A percentile compares a stretch with the other conserved stretches of the same genome.
Conservation (phyloP, 30 jellyfish, hydroid and myxozoan species). For the Pelagia noctiluca region DNA sequence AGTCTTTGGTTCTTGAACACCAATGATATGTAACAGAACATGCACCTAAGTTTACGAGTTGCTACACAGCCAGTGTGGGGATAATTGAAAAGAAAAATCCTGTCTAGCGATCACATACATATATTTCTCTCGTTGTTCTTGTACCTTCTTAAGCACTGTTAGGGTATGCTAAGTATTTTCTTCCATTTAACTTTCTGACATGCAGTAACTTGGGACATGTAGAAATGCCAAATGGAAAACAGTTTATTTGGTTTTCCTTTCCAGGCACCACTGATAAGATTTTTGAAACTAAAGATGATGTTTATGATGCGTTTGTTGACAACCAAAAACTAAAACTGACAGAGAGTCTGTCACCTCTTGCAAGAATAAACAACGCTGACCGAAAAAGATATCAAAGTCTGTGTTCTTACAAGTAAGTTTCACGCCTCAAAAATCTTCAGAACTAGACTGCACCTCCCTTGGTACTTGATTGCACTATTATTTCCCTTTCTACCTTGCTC, state of each 20-base stretch:
- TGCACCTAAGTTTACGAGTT: no score
- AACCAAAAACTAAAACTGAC: conserved; percentile 69
- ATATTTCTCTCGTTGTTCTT: no score
- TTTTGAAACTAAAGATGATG: conserved; percentile 69
- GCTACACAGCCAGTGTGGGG: no score
- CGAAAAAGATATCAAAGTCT: conserved; percentile 71
- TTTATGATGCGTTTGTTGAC: conserved; percentile 85
- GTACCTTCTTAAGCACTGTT: no score
- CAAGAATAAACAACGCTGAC: conserved; percentile 72
- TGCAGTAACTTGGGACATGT: neutral
- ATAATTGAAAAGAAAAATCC: no score
- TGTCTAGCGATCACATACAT: no score
- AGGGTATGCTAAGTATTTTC: no score
- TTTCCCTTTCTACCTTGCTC: no score
- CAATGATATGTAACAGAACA: no score
- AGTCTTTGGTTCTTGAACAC: no score
- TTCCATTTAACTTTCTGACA: no score
- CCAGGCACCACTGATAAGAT: conserved; percentile 96
- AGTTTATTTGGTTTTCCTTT: neutral
- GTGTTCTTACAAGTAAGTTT: conserved; percentile 76
- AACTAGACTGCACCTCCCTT: neutral
- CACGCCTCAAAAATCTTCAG: neutral
- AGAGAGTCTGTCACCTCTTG: conserved; percentile 55
- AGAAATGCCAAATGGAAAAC: neutral
- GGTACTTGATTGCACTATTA: neutral